Evolutionary conservation across 2,888 invertebrate genomes (phyloP), one percentile per base, ranked within the genome.

Genomic region (Drosophila monieri): DNA sequence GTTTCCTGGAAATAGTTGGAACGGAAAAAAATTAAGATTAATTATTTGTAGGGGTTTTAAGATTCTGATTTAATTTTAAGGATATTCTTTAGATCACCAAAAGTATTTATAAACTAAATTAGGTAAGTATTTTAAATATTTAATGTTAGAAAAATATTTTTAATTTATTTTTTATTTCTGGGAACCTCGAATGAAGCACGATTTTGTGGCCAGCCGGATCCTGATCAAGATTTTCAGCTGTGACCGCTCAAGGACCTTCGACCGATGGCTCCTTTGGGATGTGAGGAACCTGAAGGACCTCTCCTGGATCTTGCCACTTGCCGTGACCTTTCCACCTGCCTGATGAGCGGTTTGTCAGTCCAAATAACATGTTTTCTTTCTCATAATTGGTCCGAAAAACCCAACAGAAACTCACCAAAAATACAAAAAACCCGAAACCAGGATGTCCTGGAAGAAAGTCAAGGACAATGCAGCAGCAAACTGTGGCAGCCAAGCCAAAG

Each of bases 311-410:
- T 12, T 32, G 15, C 32, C 46, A 23, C 39, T 39, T 35, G 23
- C 18, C 51, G 46, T 72, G 80, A 69, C 73, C 66, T 62, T 62
- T 67, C 43, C 80, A 80, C 80, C 80, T 80, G 80, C 59, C 43
- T 60, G 66, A 77, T 68, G 62, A 74, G 58, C 51, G 62, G 60
- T 51, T 57, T 56, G 53, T 46, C 49, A 51, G 53, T 12, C 37
- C 48, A 72, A 80, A 81, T 85, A 78, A 78, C 54, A 83, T 60
- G 75, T 74, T 78, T 35, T 66, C 46, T 43, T 35, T 21, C 41
- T 58, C 39, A 62, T 79, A 76, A 77, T 76, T 77, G 60, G 60
- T 32, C 60, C 57, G 32, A 59, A 51, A 49, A 35, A 55, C 41
- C 9, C 18, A 15, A 39, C 6, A n/a, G 9, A 39, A n/a, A 27